These are phyloP conservation scores for Rhinella marina DNA, from an alignment of 2,797 vertebrate species.

Conservation along the genomic window DNA sequence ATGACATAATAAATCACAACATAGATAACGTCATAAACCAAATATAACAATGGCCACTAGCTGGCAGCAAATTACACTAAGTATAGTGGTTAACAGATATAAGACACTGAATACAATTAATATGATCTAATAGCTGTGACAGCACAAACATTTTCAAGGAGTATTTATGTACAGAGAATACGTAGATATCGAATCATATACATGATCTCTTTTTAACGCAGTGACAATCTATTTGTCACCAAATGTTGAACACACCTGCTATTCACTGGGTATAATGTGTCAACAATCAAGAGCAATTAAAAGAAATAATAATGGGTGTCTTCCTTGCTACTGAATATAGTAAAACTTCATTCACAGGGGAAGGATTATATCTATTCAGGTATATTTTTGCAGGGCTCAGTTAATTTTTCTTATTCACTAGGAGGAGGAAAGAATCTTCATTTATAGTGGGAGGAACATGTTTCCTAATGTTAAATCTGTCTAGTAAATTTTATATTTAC, in stretches of 20 bases:
- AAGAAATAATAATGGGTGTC: conserved; percentile 18
- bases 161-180: not conserved
- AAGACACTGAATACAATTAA: too few species aligned
- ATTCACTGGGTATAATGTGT: not conserved
- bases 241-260: not conserved
- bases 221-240: not conserved
- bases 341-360: not conserved
- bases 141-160: not conserved
- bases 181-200: not conserved
- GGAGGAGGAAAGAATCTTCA: not conserved
- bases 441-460: not conserved
- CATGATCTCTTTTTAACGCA: not conserved
- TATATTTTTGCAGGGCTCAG: not conserved
- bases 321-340: not conserved
- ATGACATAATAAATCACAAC: too few species aligned
- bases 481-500: not conserved
- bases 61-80: too few species aligned
- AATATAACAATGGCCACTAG: too few species aligned
- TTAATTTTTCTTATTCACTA: not conserved
- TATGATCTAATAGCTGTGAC: too few species aligned
- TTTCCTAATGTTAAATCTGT: not conserved
- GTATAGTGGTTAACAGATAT: too few species aligned
- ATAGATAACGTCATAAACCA: too few species aligned
- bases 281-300: conserved; percentile 5
- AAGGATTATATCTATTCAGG: conserved; percentile 8